Evolutionary conservation across 2,888 invertebrate genomes (phyloP), one percentile per base, ranked within the genome.

Genomic region (Pandemis cinnamomeana): DNA sequence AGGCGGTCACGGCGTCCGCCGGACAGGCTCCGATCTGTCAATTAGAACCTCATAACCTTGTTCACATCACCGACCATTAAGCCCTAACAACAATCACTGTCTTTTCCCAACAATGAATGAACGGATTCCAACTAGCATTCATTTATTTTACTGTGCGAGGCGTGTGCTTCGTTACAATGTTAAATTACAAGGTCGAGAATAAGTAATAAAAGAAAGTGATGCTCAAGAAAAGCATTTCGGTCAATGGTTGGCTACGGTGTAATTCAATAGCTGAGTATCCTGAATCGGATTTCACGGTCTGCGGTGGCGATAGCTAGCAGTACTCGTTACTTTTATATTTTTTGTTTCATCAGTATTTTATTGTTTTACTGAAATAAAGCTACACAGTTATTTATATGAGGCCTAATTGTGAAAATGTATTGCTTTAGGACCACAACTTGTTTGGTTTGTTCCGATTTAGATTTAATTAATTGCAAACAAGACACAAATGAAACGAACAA

Each of bases 11-110:
- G 85, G 85, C 85, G 88, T 85, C 85, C 86, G 86, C 83, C 77
- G 82, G 83, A 82, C 83, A 84, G 84, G 81, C 83, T 86, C 82
- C 86, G 87, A 88, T 90, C 88, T 91, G 90, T 90, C 90, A 91
- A 91, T 91, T 91, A 90, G 85, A 87, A 84, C 84, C 86, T 86
- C 86, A 87, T 87, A 88, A 87, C 88, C 87, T 86, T 87, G 89
- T 90, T 90, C 87, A 86, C 88, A 88, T 87, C 85, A 84, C 76
- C 82, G 81, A 79, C 81, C 84, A 76, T 78, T 80, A 78, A 79
- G 84, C 75, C 83, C 79, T 84, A 86, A 83, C 83, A 81, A 86
- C 82, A 82, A 83, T 85, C 84, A 81, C 80, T 77, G 78, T 75
- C 77, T 78, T 67, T 77, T 71, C 73, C 64, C 71, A 75, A 79